These are phyloP conservation scores for Lagodon rhomboides DNA, from an alignment of 2,797 vertebrate species.

Conservation along the genomic window DNA sequence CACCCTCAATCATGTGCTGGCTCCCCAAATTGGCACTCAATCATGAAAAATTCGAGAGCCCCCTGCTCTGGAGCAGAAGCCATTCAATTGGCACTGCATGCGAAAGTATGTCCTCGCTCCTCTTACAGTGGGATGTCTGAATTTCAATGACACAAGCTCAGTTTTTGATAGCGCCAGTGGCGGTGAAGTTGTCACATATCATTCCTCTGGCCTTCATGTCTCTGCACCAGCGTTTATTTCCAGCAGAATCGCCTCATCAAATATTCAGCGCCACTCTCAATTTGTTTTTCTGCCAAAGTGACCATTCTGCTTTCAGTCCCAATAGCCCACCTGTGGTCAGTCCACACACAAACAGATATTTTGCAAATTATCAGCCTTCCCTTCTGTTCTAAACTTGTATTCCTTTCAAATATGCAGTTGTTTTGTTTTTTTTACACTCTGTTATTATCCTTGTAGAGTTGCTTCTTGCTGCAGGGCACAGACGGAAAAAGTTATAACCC, in stretches of 20 bases:
- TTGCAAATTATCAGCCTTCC: conserved; percentile 34
- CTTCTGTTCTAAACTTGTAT: conserved; percentile 34
- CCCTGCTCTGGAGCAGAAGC: neutral
- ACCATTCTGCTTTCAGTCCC: conserved; percentile 37
- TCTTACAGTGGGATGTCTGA: conserved; percentile 16
- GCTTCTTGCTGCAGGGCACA: conserved; percentile 51
- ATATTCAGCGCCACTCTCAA: conserved; percentile 40
- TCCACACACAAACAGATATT: conserved; percentile 50
- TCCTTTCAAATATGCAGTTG: conserved; percentile 18
- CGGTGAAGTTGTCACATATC: conserved; percentile 23
- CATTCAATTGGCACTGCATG: conserved; percentile 4
- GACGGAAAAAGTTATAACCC: conserved; percentile 40
- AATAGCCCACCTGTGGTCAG: conserved; percentile 60
- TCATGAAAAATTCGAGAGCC: too few species aligned
- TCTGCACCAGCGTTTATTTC: conserved; percentile 32
- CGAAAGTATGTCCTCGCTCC: conserved; percentile 19
- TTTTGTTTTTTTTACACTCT: conserved; percentile 24
- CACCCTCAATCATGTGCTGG: too few species aligned
- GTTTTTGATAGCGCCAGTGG: neutral
- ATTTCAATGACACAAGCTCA: conserved; percentile 4
- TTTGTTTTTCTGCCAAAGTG: conserved; percentile 54
- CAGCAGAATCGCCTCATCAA: conserved; percentile 44
- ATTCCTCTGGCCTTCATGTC: conserved; percentile 33
- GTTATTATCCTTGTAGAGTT: conserved; percentile 48
- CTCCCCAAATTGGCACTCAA: too few species aligned